These are phyloP conservation scores for Poecilia velifera DNA, from an alignment of 2,797 vertebrate genomes.

Conservation along the genomic window DNA sequence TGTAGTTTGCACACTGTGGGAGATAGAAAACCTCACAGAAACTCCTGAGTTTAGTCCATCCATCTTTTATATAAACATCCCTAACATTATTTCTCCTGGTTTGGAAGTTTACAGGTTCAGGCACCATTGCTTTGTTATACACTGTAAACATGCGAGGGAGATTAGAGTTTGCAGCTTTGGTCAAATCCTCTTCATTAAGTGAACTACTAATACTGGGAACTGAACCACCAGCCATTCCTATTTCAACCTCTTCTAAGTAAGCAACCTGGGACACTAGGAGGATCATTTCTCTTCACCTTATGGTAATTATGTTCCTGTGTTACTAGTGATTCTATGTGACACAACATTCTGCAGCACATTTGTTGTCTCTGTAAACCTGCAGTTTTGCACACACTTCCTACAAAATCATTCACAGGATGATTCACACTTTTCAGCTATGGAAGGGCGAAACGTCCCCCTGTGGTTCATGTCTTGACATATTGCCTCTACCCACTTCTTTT, in stretches of 20 bases:
- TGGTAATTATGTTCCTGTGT: slow-evolving; percentile 45
- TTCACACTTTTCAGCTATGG: slow-evolving; percentile 17
- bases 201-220: no score
- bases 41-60: neutral
- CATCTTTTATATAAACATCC: neutral
- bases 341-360: neutral
- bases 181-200: neutral
- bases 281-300: slow-evolving; percentile 36
- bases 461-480: slow-evolving; percentile 11
- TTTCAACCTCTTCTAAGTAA: neutral
- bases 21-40: neutral
- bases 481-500: slow-evolving; percentile 18
- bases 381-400: slow-evolving; percentile 28
- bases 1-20: neutral
- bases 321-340: slow-evolving; percentile 37
- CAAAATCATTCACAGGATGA: slow-evolving; percentile 8
- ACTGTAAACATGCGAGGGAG: neutral
- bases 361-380: slow-evolving; percentile 11
- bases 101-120: neutral
- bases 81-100: neutral
- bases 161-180: neutral
- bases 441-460: neutral
- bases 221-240: neutral
- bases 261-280: neutral
- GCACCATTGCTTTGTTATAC: neutral